These are phyloP conservation scores for Mesorhabditis sp. DNA, from an alignment of 2,888 invertebrate genomes.

Conservation along the genomic window DNA sequence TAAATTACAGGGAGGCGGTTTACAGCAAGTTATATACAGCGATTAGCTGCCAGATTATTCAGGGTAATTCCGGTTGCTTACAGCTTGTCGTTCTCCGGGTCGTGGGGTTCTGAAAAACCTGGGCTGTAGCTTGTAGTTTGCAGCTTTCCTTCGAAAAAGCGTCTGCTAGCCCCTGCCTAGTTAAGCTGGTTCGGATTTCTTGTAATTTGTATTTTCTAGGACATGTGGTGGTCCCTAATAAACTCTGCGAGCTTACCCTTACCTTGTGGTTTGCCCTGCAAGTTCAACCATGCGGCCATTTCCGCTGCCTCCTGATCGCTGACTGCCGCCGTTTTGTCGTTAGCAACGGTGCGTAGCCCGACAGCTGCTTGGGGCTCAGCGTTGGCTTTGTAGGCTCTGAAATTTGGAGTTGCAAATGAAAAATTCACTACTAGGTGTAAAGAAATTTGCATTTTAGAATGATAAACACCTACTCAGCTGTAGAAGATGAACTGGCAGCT, in stretches of 20 bases:
- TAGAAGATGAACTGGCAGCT: slow-evolving; percentile 15
- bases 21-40: too few species aligned
- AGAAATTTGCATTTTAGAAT: slow-evolving; percentile 7
- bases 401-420: neutral
- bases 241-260: neutral
- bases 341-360: slow-evolving; percentile 33
- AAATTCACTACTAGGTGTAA: neutral
- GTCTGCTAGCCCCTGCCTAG: too few species aligned
- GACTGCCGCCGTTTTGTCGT: slow-evolving; percentile 14
- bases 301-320: neutral
- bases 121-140: neutral
- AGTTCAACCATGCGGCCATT: neutral
- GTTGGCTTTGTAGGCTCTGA: slow-evolving; percentile 30
- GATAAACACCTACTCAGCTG: slow-evolving; percentile 12
- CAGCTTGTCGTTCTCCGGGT: slow-evolving; percentile 5
- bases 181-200: too few species aligned
- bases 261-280: neutral
- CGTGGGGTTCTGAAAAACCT: neutral
- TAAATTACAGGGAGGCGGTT: too few species aligned
- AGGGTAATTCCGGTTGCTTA: neutral
- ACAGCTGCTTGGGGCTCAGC: slow-evolving; percentile 30
- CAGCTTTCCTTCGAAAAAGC: too few species aligned
- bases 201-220: too few species aligned
- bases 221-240: too few species aligned
- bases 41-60: too few species aligned